Evolutionary conservation across 2,113 vertebrate genomes (phyloP).

Genomic region (Aplodontia rufa): DNA sequence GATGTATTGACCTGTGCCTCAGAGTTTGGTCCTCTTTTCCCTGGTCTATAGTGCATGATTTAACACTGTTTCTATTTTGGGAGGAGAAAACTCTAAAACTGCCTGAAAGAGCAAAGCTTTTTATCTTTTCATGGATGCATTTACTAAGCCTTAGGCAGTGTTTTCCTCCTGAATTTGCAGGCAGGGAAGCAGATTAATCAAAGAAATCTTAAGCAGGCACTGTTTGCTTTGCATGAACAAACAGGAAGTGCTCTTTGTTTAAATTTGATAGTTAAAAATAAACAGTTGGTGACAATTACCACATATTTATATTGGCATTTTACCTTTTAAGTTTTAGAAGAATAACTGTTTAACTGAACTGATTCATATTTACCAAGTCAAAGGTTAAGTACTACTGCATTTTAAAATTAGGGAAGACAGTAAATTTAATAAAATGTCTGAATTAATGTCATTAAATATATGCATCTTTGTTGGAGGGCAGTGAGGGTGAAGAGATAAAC

Average conservation of each 20-base stretch:
- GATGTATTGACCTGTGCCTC: background rate
- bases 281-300: conserved; percentile 77
- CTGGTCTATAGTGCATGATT: background rate
- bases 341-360: conserved; percentile 62
- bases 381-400: conserved; percentile 55
- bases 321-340: conserved; percentile 70
- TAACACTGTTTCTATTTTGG: too few species aligned
- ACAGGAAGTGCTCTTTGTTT: conserved; percentile 78
- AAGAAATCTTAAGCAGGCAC: conserved; percentile 77
- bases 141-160: conserved; percentile 46
- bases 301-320: conserved; percentile 76
- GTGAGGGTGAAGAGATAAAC: background rate
- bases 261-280: conserved; percentile 81
- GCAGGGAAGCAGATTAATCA: conserved; percentile 74
- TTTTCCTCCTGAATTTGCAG: conserved; percentile 60
- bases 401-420: conserved; percentile 54
- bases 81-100: conserved; percentile 14
- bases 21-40: background rate
- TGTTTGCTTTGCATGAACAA: conserved; percentile 81
- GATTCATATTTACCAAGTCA: conserved; percentile 64
- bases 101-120: conserved; percentile 37
- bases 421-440: conserved; percentile 13
- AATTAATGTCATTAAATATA: conserved; percentile 20
- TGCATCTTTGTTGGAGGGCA: background rate
- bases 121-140: conserved; percentile 42